These are phyloP conservation scores for Mormyrus proboscirostris DNA, from an alignment of 2,797 vertebrate genomes.

Conservation along the genomic window DNA sequence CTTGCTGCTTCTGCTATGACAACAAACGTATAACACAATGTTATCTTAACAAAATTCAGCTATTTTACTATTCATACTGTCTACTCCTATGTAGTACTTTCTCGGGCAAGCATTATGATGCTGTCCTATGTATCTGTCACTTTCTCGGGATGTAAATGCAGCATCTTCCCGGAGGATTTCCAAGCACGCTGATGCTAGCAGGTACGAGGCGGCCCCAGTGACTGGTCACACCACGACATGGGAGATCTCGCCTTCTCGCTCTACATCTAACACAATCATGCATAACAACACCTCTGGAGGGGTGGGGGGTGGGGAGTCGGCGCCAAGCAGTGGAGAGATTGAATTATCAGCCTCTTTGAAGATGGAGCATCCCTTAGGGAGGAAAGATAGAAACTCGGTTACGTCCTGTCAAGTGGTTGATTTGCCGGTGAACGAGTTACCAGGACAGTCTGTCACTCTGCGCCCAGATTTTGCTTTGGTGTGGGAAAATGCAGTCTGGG, in stretches of 20 bases:
- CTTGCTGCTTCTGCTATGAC: not conserved
- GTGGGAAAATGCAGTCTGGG: not conserved
- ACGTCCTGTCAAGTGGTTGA: constrained; percentile 14
- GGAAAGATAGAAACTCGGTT: constrained; percentile 11
- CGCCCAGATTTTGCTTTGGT: not conserved
- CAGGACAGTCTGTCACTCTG: not conserved
- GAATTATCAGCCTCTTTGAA: constrained; percentile 21
- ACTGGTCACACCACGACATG: not conserved
- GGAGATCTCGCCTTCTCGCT: constrained; percentile 14
- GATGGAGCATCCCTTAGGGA: constrained; percentile 16
- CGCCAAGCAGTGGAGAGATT: constrained; percentile 14
- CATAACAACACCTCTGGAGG: constrained; percentile 23
- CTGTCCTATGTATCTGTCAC: not conserved
- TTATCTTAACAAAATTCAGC: not conserved
- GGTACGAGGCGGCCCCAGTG: not conserved
- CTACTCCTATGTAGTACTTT: not conserved
- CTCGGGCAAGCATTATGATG: not conserved
- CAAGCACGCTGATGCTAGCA: not conserved
- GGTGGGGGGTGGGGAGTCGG: not conserved
- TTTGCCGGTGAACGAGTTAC: not conserved
- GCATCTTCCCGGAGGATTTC: not conserved
- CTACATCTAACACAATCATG: constrained; percentile 25
- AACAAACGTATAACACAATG: not conserved
- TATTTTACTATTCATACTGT: not conserved
- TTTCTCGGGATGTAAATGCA: not conserved